Base-by-base conservation (phyloP, 2,888 invertebrate genomes). In the Drosophila koepferae region DNA sequence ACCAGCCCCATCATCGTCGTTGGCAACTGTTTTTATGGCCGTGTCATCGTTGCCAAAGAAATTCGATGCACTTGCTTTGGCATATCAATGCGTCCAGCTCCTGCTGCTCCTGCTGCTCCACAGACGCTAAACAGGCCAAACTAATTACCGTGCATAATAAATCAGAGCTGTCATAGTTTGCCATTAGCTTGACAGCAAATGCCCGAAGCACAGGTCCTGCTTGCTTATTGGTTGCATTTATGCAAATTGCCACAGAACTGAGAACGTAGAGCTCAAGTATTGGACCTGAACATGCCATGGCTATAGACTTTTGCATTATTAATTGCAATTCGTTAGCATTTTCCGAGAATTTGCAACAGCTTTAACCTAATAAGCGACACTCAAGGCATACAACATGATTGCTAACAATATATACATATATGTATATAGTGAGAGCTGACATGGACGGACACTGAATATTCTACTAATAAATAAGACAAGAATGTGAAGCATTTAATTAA, bases 121-220 rank as follows among this genome's bases (percentile, higher is more conserved):
- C 40, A 51, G 55, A 61, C 69, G 82, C 78, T 84, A 88, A 86
- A 61, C 80, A 85, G 89, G 86, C 80, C 89, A 86, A 86, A 89
- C 87, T 86, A 86, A 86, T 86, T 86, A 84, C 85, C 73, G 69
- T 74, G 77, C 82, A 86, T 86, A 85, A 86, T 86, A 86, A 86
- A 86, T 86, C 89, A 86, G 80, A 63, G 74, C 85, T 86, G 89
- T 89, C 86, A 86, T 85, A 86, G 79, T 78, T 80, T 78, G 75
- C 83, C 78, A 89, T 82, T 86, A 80, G 82, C 69, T 74, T 83
- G 83, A 82, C 81, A 77, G 72, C 80, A 71, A 53, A 10, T 54
- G 49, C 67, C 44, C 14, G 46, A 46, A 44, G 18, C 70, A 38
- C 56, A 58, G 56, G 44, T 62, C 63, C 56, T 14, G 12, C 46